These are phyloP conservation scores for Hemicrepidius hirtus DNA, from an alignment of 2,888 invertebrate genomes.

Conservation along the genomic window DNA sequence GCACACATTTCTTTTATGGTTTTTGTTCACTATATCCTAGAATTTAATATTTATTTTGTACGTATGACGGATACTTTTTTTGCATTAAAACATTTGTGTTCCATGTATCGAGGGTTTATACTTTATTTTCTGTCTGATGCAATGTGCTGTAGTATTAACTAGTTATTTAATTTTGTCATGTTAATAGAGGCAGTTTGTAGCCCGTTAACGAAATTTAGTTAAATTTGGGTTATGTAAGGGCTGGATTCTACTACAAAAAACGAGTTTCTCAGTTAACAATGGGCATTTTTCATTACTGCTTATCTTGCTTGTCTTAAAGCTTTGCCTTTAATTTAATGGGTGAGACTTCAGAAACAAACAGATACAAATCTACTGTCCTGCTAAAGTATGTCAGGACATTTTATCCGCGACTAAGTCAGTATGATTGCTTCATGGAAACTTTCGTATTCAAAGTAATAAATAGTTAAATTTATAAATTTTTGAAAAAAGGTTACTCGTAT, in stretches of 20 bases:
- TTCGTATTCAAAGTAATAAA: neutral
- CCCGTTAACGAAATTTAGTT: neutral
- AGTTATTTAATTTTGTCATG: neutral
- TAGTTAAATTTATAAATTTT: too few relatives aligned
- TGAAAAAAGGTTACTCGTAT: too few relatives aligned
- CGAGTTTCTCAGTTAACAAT: neutral
- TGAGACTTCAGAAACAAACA: slow-evolving; percentile 21
- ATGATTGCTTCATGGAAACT: neutral
- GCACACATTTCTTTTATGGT: too few relatives aligned
- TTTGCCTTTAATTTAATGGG: slow-evolving; percentile 34
- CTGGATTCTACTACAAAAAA: too few relatives aligned
- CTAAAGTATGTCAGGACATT: slow-evolving; percentile 13
- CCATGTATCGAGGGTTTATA: too few relatives aligned
- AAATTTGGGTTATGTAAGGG: neutral
- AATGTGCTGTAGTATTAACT: too few relatives aligned
- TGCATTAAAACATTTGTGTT: too few relatives aligned
- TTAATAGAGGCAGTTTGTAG: neutral
- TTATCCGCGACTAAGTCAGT: neutral
- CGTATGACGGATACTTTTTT: too few relatives aligned
- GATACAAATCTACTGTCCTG: slow-evolving; percentile 31
- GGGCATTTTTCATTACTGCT: slow-evolving; percentile 21
- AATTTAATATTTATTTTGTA: too few relatives aligned
- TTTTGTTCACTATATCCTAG: too few relatives aligned
- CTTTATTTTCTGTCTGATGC: too few relatives aligned
- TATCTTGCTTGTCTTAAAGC: slow-evolving; percentile 23